These are phyloP conservation scores for Gymnorhina tibicen DNA, from an alignment of 2,113 vertebrate genomes.

Conservation along the genomic window DNA sequence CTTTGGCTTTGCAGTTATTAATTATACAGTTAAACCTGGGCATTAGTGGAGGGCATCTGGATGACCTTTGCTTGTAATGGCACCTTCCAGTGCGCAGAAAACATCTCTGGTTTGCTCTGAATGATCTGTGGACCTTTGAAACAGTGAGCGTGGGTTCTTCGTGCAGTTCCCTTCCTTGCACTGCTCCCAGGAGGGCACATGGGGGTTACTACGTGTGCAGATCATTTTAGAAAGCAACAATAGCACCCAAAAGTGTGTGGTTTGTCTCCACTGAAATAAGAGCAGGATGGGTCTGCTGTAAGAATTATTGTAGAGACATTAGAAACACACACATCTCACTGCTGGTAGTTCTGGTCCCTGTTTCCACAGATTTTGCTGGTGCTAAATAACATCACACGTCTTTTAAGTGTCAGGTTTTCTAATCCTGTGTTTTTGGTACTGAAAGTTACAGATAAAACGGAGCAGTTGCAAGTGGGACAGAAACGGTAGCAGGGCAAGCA, in stretches of 20 bases:
- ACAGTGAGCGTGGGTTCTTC: background rate
- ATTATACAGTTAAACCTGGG: background rate
- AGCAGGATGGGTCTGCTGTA: background rate
- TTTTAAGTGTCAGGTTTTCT: background rate
- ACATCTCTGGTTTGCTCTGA: background rate
- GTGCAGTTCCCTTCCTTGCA: background rate
- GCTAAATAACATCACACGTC: background rate
- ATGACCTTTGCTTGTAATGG: background rate
- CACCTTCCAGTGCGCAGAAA: background rate
- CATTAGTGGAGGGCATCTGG: background rate
- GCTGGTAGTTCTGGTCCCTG: background rate
- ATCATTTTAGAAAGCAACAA: background rate
- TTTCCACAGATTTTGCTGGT: background rate
- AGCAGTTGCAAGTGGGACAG: background rate
- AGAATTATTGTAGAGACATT: background rate
- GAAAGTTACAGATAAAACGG: constrained; percentile 13
- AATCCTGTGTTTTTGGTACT: background rate
- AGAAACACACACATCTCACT: background rate
- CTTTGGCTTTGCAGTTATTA: background rate
- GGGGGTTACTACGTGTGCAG: fast-evolving
- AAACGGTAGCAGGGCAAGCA: background rate
- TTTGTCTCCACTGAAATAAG: background rate
- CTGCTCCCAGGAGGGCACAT: background rate
- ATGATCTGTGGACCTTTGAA: background rate
- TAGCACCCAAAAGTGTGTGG: background rate